These are phyloP conservation scores for Stenodema calcarata DNA, from an alignment of 2,888 invertebrate genomes.

Conservation along the genomic window DNA sequence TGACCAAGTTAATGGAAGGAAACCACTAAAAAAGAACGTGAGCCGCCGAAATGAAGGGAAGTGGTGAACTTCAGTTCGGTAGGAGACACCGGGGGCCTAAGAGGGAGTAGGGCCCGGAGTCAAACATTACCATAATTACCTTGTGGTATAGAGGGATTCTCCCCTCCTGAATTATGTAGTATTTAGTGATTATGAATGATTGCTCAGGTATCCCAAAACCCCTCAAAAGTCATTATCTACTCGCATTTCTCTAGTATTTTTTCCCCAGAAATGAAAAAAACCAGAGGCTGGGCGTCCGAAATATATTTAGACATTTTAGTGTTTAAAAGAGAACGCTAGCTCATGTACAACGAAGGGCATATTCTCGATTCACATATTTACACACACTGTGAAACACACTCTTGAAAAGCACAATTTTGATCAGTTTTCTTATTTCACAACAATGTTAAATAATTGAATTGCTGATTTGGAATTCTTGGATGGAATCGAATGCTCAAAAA, in stretches of 20 bases:
- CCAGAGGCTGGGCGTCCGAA: not conserved
- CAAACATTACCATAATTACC: constrained; percentile 20
- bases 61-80: not conserved
- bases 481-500: too few relatives aligned
- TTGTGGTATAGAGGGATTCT: constrained; percentile 4
- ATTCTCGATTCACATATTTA: too few relatives aligned
- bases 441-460: too few relatives aligned
- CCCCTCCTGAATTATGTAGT: constrained; percentile 41
- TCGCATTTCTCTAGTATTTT: not conserved
- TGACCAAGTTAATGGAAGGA: constrained; percentile 14
- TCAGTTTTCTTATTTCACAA: too few relatives aligned
- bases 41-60: not conserved
- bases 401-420: too few relatives aligned
- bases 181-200: constrained; percentile 47
- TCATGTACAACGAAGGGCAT: too few relatives aligned
- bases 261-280: not conserved
- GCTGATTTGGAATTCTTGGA: too few relatives aligned
- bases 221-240: not conserved
- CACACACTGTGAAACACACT: too few relatives aligned
- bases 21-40: not conserved
- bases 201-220: constrained; percentile 4
- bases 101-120: not conserved
- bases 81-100: not conserved
- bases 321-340: too few relatives aligned
- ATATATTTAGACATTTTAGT: too few relatives aligned